Conservation (phyloP, 2,797 vertebrate species). For the Aeoliscus strigatus region DNA sequence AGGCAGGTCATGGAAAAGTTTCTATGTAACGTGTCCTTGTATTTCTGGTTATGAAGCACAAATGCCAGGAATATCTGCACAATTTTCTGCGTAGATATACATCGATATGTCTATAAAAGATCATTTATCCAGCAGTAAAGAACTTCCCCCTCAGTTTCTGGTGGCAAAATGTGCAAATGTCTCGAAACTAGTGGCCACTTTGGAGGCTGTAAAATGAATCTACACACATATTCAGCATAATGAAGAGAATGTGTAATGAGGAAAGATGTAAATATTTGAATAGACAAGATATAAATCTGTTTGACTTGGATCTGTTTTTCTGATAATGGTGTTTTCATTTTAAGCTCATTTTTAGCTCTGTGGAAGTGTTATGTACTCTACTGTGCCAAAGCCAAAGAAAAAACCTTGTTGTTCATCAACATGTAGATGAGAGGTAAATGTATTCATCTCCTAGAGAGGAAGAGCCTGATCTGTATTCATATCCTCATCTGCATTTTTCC, state of each 20-base stretch:
- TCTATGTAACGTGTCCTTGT: too few species aligned
- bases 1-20: too few species aligned
- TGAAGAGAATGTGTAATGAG: not conserved
- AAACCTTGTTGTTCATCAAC: conserved; percentile 52
- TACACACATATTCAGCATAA: not conserved
- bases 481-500: conserved; percentile 65
- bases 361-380: conserved; percentile 15
- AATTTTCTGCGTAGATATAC: too few species aligned
- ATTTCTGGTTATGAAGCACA: too few species aligned
- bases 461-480: conserved; percentile 66
- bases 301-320: conserved; percentile 6
- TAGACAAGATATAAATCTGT: conserved; percentile 20
- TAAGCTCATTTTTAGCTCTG: too few species aligned
- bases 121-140: not conserved
- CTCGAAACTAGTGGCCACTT: not conserved
- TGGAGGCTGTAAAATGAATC: not conserved
- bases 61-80: too few species aligned
- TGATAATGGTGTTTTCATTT: conserved; percentile 2
- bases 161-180: conserved; percentile 3
- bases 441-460: conserved; percentile 59
- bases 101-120: too few species aligned
- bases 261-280: conserved; percentile 19
- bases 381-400: conserved; percentile 21
- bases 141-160: conserved; percentile 4
- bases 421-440: conserved; percentile 67